phyloP scores from a whole-genome alignment of 1,140 invertebrate species.

The Ceratitis capitata region DNA sequence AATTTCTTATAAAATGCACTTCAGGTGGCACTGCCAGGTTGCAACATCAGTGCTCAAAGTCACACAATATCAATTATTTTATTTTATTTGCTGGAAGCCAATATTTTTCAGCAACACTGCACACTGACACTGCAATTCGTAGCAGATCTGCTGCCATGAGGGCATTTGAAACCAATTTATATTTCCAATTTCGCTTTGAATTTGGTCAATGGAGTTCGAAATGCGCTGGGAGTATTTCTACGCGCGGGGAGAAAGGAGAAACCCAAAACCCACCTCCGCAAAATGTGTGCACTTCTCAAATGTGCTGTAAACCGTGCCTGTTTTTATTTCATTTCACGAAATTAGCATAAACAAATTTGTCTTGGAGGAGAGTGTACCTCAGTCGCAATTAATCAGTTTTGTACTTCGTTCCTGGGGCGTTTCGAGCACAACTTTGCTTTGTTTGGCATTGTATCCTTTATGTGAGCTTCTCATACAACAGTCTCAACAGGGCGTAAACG shows the following conservation, averaged over 20 bases:
- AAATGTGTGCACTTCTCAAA: too few relatives aligned
- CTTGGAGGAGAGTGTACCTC: background rate
- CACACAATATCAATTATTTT: constrained; percentile 16
- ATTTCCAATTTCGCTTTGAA: background rate
- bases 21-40: background rate
- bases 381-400: background rate
- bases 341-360: constrained; percentile 10
- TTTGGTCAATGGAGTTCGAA: background rate
- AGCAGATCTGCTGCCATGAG: background rate
- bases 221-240: background rate
- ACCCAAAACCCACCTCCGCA: too few relatives aligned
- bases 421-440: background rate
- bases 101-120: background rate
- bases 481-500: constrained; percentile 16
- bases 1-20: background rate
- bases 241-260: background rate
- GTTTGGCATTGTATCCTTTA: background rate
- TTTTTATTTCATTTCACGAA: background rate
- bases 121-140: background rate
- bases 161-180: background rate
- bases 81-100: background rate
- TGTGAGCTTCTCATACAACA: background rate
- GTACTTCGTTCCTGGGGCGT: background rate
- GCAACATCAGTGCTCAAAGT: background rate
- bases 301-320: too few relatives aligned